A percentile compares a stretch with the other conserved stretches of the same genome.
Conservation (phyloP, 2,113 vertebrate genomes). For the Chloropsis cyanopogon region DNA sequence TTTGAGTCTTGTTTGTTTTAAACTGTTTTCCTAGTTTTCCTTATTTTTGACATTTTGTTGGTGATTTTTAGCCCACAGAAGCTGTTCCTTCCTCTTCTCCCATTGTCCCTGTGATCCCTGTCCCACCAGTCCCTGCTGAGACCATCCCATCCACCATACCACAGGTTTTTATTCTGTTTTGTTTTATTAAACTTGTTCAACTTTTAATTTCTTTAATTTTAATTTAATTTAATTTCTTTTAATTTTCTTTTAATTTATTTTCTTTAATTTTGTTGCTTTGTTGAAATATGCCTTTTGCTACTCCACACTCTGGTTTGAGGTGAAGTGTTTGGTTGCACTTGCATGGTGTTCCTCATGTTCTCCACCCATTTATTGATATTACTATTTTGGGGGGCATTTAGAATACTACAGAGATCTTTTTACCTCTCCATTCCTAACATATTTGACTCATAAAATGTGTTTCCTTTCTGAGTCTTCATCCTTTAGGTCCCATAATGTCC, state of each 20-base stretch:
- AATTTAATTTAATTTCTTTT: too few relatives aligned
- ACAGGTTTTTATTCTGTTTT: conserved; percentile 86
- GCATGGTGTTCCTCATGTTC: background rate
- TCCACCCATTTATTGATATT: background rate
- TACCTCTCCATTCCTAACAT: background rate
- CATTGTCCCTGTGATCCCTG: conserved; percentile 94
- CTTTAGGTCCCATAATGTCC: background rate
- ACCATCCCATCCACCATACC: conserved; percentile 83
- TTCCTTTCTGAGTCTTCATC: background rate
- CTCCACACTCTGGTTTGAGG: background rate
- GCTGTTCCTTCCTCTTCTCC: conserved; percentile 86
- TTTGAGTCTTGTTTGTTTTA: background rate
- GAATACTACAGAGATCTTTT: background rate
- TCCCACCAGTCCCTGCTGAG: conserved; percentile 90
- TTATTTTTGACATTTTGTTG: conserved; percentile 70
- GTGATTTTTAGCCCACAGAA: conserved; percentile 92
- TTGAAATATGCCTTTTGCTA: background rate
- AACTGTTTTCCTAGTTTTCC: background rate
- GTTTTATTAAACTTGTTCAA: background rate
- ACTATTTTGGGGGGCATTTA: background rate
- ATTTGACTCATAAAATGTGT: background rate
- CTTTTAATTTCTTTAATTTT: conserved; percentile 37
- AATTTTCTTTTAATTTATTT: too few relatives aligned
- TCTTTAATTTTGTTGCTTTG: conserved; percentile 28
- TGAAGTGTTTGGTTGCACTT: fast-evolving